Evolutionary conservation across 53 echinoderm and acorn worm genomes (phyloP), one percentile per base, ranked within the genome.

Genomic region (Henricia sp.): DNA sequence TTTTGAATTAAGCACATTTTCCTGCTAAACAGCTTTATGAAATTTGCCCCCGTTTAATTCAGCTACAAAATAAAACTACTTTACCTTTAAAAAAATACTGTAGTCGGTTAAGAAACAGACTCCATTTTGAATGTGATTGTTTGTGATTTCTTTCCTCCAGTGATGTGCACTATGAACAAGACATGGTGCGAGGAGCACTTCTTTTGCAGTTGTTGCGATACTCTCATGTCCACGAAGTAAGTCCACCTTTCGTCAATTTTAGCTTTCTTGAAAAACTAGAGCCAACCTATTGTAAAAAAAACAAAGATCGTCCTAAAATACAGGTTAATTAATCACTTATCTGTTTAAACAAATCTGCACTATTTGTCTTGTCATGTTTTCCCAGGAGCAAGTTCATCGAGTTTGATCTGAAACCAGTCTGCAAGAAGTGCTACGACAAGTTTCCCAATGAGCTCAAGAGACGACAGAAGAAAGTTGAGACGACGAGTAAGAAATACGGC

Each of bases 91-190:
- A n/a, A n/a, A n/a, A n/a, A n/a, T n/a, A n/a, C n/a, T n/a, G n/a
- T n/a, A n/a, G n/a, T n/a, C n/a, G n/a, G n/a, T n/a, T n/a, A n/a
- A n/a, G n/a, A n/a, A n/a, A n/a, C 8, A 39, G 29, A 69, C 29
- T 62, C 6, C 4, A 17, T 77, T 77, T 6, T 41, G 46, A 27
- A 27, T 34, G 19, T 16, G 17, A 21, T 62, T 17, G 13, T 55
- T 40, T 85, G 3, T n/a, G n/a, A n/a, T 71, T n/a, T 82, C 50
- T 65, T 65, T 17, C 29, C 68, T 77, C 16, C 68, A 97, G 99
- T 94, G 92, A 97, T 97, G 92, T 94, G 94, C 84, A 94, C 99
- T 3, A 97, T 97, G 99, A 97, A 95, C 84, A 97, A 97, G 72
- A 92, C 99, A 0, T 97, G 99, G 99, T 97, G 99, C 43, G 94